Evolutionary conservation across 1,140 invertebrate genomes (phyloP).

Genomic region (Chionoecetes opilio): DNA sequence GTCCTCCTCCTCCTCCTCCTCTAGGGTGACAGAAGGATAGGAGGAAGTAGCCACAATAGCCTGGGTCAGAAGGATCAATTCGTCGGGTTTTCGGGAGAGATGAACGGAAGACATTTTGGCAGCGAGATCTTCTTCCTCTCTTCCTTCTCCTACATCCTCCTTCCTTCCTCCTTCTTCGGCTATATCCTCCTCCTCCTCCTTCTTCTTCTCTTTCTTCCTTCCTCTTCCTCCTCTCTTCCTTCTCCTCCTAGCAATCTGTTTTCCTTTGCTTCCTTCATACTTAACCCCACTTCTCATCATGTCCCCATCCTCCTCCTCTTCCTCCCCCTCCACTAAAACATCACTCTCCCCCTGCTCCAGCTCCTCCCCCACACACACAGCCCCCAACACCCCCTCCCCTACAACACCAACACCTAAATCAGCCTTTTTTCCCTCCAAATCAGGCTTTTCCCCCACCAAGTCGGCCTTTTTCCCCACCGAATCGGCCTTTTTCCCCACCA

Average conservation of each 20-base stretch:
- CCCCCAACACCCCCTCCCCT: background rate
- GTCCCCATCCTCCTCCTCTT: constrained; percentile 60
- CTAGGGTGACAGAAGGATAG: background rate
- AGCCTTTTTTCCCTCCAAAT: too few relatives aligned
- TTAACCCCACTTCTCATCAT: too few relatives aligned
- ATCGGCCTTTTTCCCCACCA: too few relatives aligned
- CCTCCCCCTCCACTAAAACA: constrained; percentile 70
- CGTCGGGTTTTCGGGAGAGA: too few relatives aligned
- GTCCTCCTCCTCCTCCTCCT: constrained; percentile 1
- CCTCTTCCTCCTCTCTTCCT: constrained; percentile 48
- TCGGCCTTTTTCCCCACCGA: too few relatives aligned
- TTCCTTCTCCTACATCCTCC: background rate
- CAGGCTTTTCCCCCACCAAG: too few relatives aligned
- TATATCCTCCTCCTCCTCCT: background rate
- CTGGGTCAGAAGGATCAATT: too few relatives aligned
- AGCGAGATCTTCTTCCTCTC: background rate
- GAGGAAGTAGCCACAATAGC: background rate
- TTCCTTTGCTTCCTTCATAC: constrained; percentile 15
- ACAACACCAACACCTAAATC: too few relatives aligned
- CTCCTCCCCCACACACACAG: background rate
- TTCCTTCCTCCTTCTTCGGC: background rate
- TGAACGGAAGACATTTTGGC: too few relatives aligned
- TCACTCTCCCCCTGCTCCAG: constrained; percentile 63
- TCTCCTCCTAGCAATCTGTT: constrained; percentile 35
- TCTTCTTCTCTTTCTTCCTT: constrained; percentile 37